Base-by-base conservation (phyloP, 2,888 invertebrate species). In the Stomorhina lunata region DNA sequence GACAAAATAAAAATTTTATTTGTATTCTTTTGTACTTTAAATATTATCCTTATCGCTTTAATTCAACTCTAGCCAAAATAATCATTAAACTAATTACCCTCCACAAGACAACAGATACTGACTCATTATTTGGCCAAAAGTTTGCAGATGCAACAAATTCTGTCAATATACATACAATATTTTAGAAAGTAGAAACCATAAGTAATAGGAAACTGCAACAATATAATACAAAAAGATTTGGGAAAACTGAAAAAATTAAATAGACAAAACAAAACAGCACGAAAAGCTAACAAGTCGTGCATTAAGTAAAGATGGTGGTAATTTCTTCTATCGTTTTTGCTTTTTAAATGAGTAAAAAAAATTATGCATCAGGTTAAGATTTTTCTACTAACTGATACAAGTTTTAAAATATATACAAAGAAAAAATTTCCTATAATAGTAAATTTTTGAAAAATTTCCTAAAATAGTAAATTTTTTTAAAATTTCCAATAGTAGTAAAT, bases 71-170 rank as follows among this genome's bases (percentile, higher is more conserved):
- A 40, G 10, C 12, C 10, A 17, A 27, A 17, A 20, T 32, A 43
- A 12, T 9, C 37, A 37, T 59, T 59, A 37, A 59, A 68, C 50
- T 63, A 63, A 78, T 59, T 72, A 79, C 27, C 40, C 59, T 10
- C 45, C 34, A 57, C 12, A 25, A 63, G 6, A 37, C 15, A 15
- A 22, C 10, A 37, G 40, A 34, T 27, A 45, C 20, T 32, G 12
- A 65, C 29, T 79, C 65, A 59, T 72, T 59, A 72, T 37, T 29
- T 29, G 9, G 1, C 0, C 29, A 25, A 22, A n/a, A 4, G 7
- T 76, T 65, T 32, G 55, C 9, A 20, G 4, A 29, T 17, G 50
- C 40, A 22, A 53, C 12, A 59, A 57, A 9, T 10, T 17, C 25
- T 53, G 2, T 10, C 12, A 22, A 12, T n/a, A n/a, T n/a, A n/a